Evolutionary conservation across 2,888 invertebrate species (phyloP).

Genomic region (Xestia rhomboidea): DNA sequence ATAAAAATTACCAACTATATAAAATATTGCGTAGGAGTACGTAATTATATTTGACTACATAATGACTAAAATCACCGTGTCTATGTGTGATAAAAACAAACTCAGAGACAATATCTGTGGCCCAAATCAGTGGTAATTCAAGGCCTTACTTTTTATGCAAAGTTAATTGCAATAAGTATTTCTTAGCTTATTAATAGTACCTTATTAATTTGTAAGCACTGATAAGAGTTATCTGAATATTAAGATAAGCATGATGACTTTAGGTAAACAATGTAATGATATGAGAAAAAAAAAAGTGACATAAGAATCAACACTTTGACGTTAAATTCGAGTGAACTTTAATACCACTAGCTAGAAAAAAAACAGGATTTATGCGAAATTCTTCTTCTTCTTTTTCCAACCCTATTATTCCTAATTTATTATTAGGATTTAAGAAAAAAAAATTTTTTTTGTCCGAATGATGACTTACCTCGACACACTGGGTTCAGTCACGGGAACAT

Average conservation of each 20-base stretch:
- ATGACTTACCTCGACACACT: slow-evolving; percentile 53
- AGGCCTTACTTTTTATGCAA: slow-evolving; percentile 25
- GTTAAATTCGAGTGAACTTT: neutral
- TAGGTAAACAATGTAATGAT: neutral
- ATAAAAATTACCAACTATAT: neutral
- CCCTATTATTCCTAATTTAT: too few relatives aligned
- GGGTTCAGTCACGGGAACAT: slow-evolving; percentile 70
- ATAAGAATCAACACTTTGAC: too few relatives aligned
- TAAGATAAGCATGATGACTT: neutral
- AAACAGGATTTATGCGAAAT: neutral
- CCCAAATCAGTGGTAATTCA: slow-evolving; percentile 43
- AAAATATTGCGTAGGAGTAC: neutral
- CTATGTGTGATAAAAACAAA: slow-evolving; percentile 47
- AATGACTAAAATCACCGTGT: slow-evolving; percentile 43
- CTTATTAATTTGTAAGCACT: neutral
- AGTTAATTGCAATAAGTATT: slow-evolving; percentile 10
- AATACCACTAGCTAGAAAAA: neutral
- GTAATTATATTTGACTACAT: slow-evolving; percentile 19
- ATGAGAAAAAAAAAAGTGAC: neutral
- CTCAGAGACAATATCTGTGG: slow-evolving; percentile 49
- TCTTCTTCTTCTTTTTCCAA: too few relatives aligned
- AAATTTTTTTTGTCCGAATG: too few relatives aligned
- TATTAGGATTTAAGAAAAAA: too few relatives aligned
- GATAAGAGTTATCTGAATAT: neutral
- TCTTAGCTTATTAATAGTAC: neutral